Base-by-base conservation (phyloP, 2,113 vertebrate genomes). In the Butastur rufipennis region DNA sequence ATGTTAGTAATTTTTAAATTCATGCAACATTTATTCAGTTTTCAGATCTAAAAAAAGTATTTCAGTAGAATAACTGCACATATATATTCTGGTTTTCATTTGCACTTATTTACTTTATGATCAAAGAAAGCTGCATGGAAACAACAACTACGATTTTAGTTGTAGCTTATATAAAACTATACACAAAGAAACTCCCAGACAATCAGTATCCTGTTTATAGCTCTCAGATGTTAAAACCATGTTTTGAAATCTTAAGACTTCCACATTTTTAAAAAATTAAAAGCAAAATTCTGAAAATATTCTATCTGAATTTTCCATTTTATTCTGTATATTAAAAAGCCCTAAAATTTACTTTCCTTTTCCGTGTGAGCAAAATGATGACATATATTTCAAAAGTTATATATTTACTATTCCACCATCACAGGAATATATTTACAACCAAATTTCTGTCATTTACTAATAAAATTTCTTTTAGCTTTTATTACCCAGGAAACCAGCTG, bases 401-500 rank as follows among this genome's bases (percentile, higher is more conserved):
- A 0, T 7, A 20, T 59, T 66, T 40, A 19, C 21, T 25, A 25
- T 43, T 42, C 38, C 16, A 38, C 4, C 2, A 7, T 6, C 20
- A 42, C 43, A 56, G 16, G 68, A 84, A 18, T 1, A 7, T 8
- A 48, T 9, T 56, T 29, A 38, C 43, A 74, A 65, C 5, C 15
- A 16, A 45, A 4, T 47, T 66, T 53, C 47, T 88, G 36, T 17
- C 1, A 23, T 27, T 77, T 81, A 23, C 4, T 31, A 14, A 4
- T 4, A 2, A 23, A 9, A 26, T 9, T 9, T 29, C 9, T 75
- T 36, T 32, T 12, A 68, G 21, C 31, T 27, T 32, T 10, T 36
- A 78, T 99, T 98, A 99, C 99, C 99, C 99, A 40, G 99, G 99
- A 97, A 99, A 99, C 99, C 99, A 99, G 98, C 99, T 99, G 98